A percentile compares a stretch with the other conserved stretches of the same genome.
Evolutionary conservation across 2,888 invertebrate species (phyloP).

Genomic region (Tetranychus truncatus): DNA sequence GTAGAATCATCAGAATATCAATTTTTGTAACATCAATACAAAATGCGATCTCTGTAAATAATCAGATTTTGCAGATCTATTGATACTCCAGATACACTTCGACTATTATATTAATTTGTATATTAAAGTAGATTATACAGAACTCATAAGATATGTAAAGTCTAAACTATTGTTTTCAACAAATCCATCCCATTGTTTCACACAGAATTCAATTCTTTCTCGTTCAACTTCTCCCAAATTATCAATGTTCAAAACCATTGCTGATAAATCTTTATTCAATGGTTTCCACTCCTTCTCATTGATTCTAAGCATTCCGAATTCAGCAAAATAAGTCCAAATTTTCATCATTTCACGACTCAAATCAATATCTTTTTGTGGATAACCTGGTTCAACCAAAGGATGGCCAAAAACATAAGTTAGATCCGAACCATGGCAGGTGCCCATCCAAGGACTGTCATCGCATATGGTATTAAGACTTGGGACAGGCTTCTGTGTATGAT

Average conservation of each 20-base stretch:
- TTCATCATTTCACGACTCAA: constrained; percentile 17
- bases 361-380: neutral
- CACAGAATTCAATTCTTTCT: neutral
- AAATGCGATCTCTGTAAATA: too few species aligned
- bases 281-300: neutral
- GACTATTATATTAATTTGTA: too few species aligned
- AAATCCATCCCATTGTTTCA: neutral
- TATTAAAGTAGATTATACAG: neutral
- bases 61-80: too few species aligned
- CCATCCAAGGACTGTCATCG: constrained; percentile 19
- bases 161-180: neutral
- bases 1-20: too few species aligned
- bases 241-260: neutral
- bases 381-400: constrained; percentile 12
- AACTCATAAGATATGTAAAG: neutral
- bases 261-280: neutral
- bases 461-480: neutral
- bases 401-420: constrained; percentile 18
- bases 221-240: neutral
- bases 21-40: too few species aligned
- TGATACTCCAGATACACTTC: too few species aligned
- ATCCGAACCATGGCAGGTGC: constrained; percentile 21
- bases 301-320: neutral
- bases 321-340: constrained; percentile 15
- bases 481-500: neutral